phyloP scores from a whole-genome alignment of 2,888 invertebrate genomes.

The Tenthredo livida region DNA sequence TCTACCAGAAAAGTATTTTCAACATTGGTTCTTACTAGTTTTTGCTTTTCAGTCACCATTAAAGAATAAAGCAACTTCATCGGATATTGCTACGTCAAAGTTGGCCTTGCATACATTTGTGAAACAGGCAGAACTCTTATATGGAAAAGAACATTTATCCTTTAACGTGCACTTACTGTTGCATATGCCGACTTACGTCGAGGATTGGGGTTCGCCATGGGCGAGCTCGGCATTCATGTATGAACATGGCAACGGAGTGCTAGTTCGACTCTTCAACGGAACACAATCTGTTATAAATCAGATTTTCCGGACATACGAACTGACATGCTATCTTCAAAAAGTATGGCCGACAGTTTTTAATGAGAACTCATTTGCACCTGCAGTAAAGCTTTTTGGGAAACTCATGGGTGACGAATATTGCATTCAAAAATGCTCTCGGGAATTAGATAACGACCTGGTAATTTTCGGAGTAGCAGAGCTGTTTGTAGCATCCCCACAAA shows the following conservation, averaged over 20 bases:
- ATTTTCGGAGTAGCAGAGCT: not conserved
- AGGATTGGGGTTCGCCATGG: slow-evolving; percentile 17
- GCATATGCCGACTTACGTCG: not conserved
- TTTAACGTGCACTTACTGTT: too few species aligned
- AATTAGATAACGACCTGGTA: too few species aligned
- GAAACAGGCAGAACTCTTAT: too few species aligned
- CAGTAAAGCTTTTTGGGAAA: too few species aligned
- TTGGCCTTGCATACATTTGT: too few species aligned
- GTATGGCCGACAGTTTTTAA: too few species aligned
- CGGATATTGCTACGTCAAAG: too few species aligned
- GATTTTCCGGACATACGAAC: not conserved
- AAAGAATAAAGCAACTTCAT: not conserved
- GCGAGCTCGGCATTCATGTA: slow-evolving; percentile 10
- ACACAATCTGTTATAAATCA: slow-evolving; percentile 10
- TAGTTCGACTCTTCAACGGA: slow-evolving; percentile 8
- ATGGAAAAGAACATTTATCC: too few species aligned
- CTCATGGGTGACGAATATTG: too few species aligned
- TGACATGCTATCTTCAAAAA: slow-evolving; percentile 3
- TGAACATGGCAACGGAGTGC: slow-evolving; percentile 12
- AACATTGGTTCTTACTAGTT: slow-evolving; percentile 53
- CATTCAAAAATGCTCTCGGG: too few species aligned
- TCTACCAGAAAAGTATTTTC: slow-evolving; percentile 52
- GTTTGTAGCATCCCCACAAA: not conserved
- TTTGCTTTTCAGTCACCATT: not conserved
- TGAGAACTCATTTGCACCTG: too few species aligned